phyloP scores from a whole-genome alignment of 2,888 invertebrate species.

The Penaeus monodon region DNA sequence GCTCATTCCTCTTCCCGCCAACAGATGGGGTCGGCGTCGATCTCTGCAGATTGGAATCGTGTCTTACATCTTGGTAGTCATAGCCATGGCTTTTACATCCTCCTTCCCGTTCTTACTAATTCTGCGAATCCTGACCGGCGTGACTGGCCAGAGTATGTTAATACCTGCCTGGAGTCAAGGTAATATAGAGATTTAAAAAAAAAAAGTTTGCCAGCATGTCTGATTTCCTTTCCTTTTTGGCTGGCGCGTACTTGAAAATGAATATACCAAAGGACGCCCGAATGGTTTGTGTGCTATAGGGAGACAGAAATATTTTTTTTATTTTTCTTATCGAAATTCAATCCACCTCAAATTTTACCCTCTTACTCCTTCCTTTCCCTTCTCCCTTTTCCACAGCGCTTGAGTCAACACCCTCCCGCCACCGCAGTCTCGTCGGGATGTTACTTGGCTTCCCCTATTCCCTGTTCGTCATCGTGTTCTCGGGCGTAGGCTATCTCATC shows the following conservation, averaged over 20 bases:
- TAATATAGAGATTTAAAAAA: neutral
- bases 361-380: neutral
- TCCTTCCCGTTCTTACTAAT: neutral
- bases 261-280: too few species aligned
- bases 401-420: conserved; percentile 21
- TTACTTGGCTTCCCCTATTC: conserved; percentile 39
- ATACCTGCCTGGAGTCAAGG: conserved; percentile 22
- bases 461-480: neutral
- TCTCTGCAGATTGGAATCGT: neutral
- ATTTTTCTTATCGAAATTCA: too few species aligned
- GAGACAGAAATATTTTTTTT: too few species aligned
- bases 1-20: conserved; percentile 25
- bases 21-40: conserved; percentile 6
- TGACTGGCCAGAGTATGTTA: neutral
- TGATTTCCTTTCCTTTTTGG: too few species aligned
- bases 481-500: too few species aligned
- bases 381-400: conserved; percentile 5
- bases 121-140: conserved; percentile 8
- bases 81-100: conserved; percentile 4
- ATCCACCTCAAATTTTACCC: too few species aligned
- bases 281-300: too few species aligned
- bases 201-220: too few species aligned
- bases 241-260: too few species aligned
- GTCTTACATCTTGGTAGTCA: neutral
- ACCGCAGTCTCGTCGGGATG: conserved; percentile 44